A percentile compares a stretch with the other conserved stretches of the same genome.
These are phyloP conservation scores for Podabrus alpinus DNA, from an alignment of 2,888 invertebrate species.

Conservation along the genomic window DNA sequence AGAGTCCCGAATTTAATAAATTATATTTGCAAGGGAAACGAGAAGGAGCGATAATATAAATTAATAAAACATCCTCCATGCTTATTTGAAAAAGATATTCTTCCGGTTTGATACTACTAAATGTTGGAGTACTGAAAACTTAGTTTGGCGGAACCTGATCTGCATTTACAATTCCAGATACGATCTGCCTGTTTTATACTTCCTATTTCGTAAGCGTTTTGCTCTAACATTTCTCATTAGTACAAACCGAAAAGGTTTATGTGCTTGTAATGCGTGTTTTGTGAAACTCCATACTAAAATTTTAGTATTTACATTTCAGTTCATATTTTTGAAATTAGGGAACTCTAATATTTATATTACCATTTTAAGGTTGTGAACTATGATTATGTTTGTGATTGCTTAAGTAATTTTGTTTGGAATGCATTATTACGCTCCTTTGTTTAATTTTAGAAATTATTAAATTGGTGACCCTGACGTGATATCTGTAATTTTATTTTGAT, in stretches of 20 bases:
- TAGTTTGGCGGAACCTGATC: conserved; percentile 5
- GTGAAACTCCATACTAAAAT: not conserved
- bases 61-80: not conserved
- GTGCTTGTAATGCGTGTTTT: not conserved
- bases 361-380: not conserved
- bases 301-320: not conserved
- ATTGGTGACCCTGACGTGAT: too few species aligned
- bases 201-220: not conserved
- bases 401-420: not conserved
- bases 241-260: not conserved
- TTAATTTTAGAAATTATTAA: too few species aligned
- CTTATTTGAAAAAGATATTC: not conserved
- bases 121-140: not conserved
- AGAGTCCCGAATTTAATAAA: not conserved
- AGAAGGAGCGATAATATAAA: too few species aligned
- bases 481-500: too few species aligned
- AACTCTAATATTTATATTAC: not conserved
- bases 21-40: not conserved
- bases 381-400: not conserved
- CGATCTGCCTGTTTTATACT: conserved; percentile 1
- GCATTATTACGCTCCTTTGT: not conserved
- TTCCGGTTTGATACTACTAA: not conserved
- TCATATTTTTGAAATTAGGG: not conserved
- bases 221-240: not conserved
- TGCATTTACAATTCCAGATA: conserved; percentile 10